Conservation (phyloP, 2,113 vertebrate genomes). For the Dipodomys stephensi region DNA sequence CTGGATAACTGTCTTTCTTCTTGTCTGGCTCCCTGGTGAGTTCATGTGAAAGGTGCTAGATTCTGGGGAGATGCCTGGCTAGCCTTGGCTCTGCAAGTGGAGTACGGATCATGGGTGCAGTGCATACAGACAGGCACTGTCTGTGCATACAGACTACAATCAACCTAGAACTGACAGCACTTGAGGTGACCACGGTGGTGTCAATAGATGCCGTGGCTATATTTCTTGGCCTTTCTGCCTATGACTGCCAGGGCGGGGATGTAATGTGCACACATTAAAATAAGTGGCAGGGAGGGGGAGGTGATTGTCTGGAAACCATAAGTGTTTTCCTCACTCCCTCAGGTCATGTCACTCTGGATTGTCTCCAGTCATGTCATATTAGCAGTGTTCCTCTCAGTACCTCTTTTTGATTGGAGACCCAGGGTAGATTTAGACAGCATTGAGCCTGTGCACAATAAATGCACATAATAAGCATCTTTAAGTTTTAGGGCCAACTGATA, state of each 20-base stretch:
- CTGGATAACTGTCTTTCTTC: background rate
- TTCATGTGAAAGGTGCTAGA: background rate
- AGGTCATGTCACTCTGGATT: slow-evolving; percentile 64
- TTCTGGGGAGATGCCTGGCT: background rate
- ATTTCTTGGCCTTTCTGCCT: slow-evolving; percentile 50
- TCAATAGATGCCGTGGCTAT: slow-evolving; percentile 1
- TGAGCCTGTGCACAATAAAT: slow-evolving; percentile 45
- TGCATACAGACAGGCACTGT: background rate
- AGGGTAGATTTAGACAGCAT: slow-evolving; percentile 56
- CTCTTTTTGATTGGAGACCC: slow-evolving; percentile 61
- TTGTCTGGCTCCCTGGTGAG: background rate
- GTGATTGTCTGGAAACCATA: background rate
- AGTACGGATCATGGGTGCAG: background rate
- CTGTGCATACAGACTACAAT: background rate
- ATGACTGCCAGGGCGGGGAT: slow-evolving; percentile 14
- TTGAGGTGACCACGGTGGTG: background rate
- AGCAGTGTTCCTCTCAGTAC: slow-evolving; percentile 47
- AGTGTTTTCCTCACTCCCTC: slow-evolving; percentile 54
- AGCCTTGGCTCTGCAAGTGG: background rate
- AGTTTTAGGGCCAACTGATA: background rate
- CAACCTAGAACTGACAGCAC: slow-evolving; percentile 18
- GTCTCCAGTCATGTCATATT: slow-evolving; percentile 67
- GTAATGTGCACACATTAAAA: background rate
- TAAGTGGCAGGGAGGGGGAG: background rate
- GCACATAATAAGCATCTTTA: slow-evolving; percentile 62